A percentile compares a stretch with the other conserved stretches of the same genome.
phyloP scores from a whole-genome alignment of 2,113 vertebrate species.

The Periophthalmus modestus region DNA sequence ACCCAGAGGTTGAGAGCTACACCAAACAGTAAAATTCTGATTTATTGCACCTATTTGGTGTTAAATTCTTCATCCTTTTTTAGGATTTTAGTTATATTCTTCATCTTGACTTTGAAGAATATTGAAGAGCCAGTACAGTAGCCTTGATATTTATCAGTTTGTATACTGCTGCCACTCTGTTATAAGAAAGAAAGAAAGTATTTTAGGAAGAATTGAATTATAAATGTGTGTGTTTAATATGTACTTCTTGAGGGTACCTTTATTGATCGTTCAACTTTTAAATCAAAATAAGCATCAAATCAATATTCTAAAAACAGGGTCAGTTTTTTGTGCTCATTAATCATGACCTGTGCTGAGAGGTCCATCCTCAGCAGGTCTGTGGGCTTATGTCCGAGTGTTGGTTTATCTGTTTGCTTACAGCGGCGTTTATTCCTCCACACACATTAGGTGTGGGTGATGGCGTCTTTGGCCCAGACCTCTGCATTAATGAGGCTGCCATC shows the following conservation, averaged over 20 bases:
- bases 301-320: not conserved
- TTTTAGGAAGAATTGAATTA: too few species aligned
- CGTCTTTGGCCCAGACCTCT: slow-evolving; percentile 67
- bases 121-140: not conserved
- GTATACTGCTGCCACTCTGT: not conserved
- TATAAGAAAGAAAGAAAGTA: too few species aligned
- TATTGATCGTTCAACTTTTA: not conserved
- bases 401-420: slow-evolving; percentile 61
- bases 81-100: not conserved
- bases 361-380: slow-evolving; percentile 46
- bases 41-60: slow-evolving; percentile 33
- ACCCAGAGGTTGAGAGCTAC: slow-evolving; percentile 23
- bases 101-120: not conserved
- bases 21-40: slow-evolving; percentile 28
- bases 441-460: slow-evolving; percentile 56
- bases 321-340: slow-evolving; percentile 42
- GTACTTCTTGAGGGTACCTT: not conserved
- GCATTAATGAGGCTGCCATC: slow-evolving; percentile 72
- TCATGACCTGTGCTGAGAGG: slow-evolving; percentile 56
- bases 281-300: not conserved
- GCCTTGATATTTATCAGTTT: not conserved
- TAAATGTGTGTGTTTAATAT: not conserved
- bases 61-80: slow-evolving; percentile 33
- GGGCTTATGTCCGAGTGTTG: slow-evolving; percentile 33
- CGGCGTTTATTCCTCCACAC: slow-evolving; percentile 62